These are phyloP conservation scores for Megamerina dolium DNA, from an alignment of 2,888 invertebrate species.

Conservation along the genomic window DNA sequence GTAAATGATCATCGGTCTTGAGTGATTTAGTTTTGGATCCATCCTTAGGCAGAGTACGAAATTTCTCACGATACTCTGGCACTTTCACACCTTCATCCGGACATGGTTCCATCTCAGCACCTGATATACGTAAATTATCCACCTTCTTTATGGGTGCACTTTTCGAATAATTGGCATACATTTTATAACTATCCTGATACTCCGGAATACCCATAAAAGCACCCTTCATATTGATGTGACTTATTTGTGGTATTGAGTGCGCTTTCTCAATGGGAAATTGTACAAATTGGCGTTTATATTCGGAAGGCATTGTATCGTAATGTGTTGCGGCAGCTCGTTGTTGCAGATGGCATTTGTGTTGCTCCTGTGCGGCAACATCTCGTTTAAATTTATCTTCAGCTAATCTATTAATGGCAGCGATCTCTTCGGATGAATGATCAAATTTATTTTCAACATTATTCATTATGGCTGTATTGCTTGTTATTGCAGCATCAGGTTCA, in stretches of 20 bases:
- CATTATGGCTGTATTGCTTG: constrained; percentile 5
- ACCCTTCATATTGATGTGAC: constrained; percentile 44
- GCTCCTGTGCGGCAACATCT: constrained; percentile 31
- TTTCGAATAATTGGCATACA: constrained; percentile 46
- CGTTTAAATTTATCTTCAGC: constrained; percentile 31
- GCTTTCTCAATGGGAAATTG: constrained; percentile 44
- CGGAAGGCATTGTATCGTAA: constrained; percentile 36
- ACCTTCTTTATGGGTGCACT: constrained; percentile 46
- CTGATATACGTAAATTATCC: constrained; percentile 42
- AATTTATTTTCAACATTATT: constrained; percentile 1
- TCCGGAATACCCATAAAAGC: constrained; percentile 43
- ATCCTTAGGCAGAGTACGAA: constrained; percentile 35
- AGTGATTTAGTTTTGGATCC: constrained; percentile 31
- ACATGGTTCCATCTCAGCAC: constrained; percentile 26
- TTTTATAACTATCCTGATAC: constrained; percentile 45
- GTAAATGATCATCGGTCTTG: constrained; percentile 40
- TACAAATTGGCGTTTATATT: constrained; percentile 44
- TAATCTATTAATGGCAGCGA: constrained; percentile 21
- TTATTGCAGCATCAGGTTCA: constrained; percentile 16
- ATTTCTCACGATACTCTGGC: constrained; percentile 46
- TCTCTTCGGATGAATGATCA: constrained; percentile 9
- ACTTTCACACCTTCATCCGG: constrained; percentile 18
- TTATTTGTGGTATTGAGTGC: constrained; percentile 47
- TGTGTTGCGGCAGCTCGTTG: constrained; percentile 27
- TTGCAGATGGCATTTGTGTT: constrained; percentile 35